Conservation (phyloP, 2,797 vertebrate genomes). For the Macropus fuliginosus region DNA sequence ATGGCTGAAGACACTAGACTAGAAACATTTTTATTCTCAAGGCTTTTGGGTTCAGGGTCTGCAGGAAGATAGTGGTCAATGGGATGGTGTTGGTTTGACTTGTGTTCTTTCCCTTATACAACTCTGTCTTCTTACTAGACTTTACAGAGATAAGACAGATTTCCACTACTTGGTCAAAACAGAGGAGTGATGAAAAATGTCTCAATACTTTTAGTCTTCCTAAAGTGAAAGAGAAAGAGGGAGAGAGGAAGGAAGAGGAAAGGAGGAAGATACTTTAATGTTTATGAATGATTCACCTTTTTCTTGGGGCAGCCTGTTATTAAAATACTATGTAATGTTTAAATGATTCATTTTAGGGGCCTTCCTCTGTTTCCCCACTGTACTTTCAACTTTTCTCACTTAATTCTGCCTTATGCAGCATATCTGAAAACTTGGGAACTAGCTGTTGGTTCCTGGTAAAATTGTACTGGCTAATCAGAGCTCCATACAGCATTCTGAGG, state of each 20-base stretch:
- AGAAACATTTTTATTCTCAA: not conserved
- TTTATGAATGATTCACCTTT: conserved; percentile 7
- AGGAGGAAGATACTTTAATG: not conserved
- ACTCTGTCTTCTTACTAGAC: conserved; percentile 32
- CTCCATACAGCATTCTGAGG: not conserved
- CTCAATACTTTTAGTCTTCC: conserved; percentile 13
- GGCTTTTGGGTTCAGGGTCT: not conserved
- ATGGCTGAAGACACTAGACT: not conserved
- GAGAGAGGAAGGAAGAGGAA: not conserved
- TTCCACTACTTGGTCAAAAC: conserved; percentile 8
- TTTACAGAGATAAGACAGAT: conserved; percentile 48
- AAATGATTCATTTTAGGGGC: not conserved
- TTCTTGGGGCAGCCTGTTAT: not conserved
- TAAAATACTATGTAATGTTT: not conserved
- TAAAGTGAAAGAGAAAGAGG: not conserved
- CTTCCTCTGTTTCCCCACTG: not conserved
- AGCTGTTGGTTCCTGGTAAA: too few relatives aligned
- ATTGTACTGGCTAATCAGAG: not conserved
- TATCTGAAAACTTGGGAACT: not conserved
- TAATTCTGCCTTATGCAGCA: not conserved
- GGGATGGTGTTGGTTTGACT: not conserved
- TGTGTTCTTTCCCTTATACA: conserved; percentile 25
- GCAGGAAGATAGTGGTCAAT: not conserved
- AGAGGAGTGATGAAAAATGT: conserved; percentile 30
- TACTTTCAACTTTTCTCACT: not conserved